phyloP scores from a whole-genome alignment of 37 sponge, comb jelly and placozoan species.

The Cliona cf. orientalis region DNA sequence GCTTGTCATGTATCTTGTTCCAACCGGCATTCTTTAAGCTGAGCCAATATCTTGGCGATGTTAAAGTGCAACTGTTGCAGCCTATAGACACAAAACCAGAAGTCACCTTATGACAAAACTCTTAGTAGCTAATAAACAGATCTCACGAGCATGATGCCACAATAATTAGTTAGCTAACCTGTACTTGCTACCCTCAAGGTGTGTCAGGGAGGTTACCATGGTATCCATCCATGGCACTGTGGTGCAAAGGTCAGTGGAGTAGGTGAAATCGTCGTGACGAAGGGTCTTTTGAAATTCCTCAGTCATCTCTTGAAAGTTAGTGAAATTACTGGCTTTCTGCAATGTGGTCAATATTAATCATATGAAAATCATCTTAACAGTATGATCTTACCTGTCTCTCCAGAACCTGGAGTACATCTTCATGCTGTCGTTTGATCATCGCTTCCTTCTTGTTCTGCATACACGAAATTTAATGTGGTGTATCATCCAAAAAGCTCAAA shows the following conservation, averaged over 20 bases:
- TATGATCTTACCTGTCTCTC: constrained; percentile 74
- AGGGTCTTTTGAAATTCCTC: constrained; percentile 80
- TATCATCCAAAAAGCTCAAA: not conserved
- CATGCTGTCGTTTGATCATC: constrained; percentile 67
- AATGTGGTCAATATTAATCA: not conserved
- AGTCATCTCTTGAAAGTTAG: constrained; percentile 76
- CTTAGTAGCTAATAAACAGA: not conserved
- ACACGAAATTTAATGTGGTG: not conserved
- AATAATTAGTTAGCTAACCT: too few species aligned
- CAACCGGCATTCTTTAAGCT: constrained; percentile 60
- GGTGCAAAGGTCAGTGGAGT: constrained; percentile 70
- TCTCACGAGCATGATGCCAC: not conserved
- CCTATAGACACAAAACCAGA: constrained; percentile 4
- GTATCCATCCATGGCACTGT: constrained; percentile 76
- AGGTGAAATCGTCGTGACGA: constrained; percentile 78
- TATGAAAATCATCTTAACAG: too few species aligned
- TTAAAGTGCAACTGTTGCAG: constrained; percentile 72
- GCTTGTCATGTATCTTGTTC: too few species aligned
- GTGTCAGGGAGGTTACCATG: constrained; percentile 60
- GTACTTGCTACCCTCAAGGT: constrained; percentile 61
- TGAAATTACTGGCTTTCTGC: constrained; percentile 67
- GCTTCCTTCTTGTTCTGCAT: constrained; percentile 62
- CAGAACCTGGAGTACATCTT: constrained; percentile 62
- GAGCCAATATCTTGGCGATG: constrained; percentile 50
- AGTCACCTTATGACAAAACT: not conserved